A percentile compares a stretch with the other conserved stretches of the same genome.
Conservation (phyloP, 2,888 invertebrate genomes). For the Pyrgus malvae region DNA sequence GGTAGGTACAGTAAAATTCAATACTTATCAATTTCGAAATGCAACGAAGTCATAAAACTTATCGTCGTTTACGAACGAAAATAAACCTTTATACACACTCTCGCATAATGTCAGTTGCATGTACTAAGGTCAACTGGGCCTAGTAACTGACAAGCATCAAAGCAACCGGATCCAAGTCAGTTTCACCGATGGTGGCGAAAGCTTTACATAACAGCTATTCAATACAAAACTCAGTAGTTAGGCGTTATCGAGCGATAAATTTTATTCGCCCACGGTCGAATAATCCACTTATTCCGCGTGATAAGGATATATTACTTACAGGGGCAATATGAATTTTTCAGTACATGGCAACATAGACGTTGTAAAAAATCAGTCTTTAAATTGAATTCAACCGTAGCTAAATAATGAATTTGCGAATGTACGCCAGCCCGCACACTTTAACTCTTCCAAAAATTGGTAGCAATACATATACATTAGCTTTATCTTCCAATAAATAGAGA, state of each 20-base stretch:
- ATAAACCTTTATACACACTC: not conserved
- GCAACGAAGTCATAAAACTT: not conserved
- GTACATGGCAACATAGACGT: conserved; percentile 1
- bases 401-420: too few relatives aligned
- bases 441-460: too few relatives aligned
- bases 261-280: conserved; percentile 61
- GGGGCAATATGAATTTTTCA: conserved; percentile 15
- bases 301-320: conserved; percentile 19
- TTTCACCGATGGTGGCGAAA: conserved; percentile 46
- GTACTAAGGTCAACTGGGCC: conserved; percentile 16
- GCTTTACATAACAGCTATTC: conserved; percentile 46
- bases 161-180: conserved; percentile 46
- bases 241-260: conserved; percentile 61
- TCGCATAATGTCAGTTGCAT: conserved; percentile 9
- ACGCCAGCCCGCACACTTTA: too few relatives aligned
- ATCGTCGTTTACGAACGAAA: not conserved
- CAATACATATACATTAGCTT: too few relatives aligned
- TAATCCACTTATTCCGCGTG: conserved; percentile 50
- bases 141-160: conserved; percentile 23
- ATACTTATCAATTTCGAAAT: too few relatives aligned
- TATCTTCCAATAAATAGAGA: too few relatives aligned
- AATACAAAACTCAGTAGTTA: conserved; percentile 46
- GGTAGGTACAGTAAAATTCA: too few relatives aligned
- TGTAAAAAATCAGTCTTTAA: conserved; percentile 8
- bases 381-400: not conserved